Evolutionary conservation across 2,797 vertebrate species (phyloP), one percentile per base, ranked within the genome.

Genomic region (Mycteria americana): DNA sequence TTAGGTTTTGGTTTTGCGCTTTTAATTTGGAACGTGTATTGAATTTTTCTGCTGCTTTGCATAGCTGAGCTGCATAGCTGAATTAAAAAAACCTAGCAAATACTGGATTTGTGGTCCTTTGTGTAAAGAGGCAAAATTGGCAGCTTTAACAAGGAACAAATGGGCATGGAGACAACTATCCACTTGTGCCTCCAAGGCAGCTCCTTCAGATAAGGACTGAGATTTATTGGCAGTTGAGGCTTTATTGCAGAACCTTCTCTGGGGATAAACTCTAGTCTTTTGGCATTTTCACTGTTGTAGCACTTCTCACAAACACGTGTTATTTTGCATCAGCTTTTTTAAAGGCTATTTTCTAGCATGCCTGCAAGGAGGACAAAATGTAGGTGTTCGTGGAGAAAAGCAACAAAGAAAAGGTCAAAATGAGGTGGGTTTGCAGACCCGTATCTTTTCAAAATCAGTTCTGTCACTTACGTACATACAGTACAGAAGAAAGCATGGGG

Each of bases 41-140:
- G 75, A 46, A 59, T 92, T 91, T 78, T 93, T 91, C 53, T 85
- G 76, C 82, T 92, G 79, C 79, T 84, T 95, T 91, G 27, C 87
- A 75, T 86, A 95, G 92, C 84, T 91, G 84, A 78, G 50, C 45
- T 86, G 41, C n/a, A 33, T 50, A 88, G 76, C 41, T 80, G 82
- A 83, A 74, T 78, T 92, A 41, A 43, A 64, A 63, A 43, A 53
- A 43, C 35, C 50, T 31, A 67, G n/a, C 35, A 85, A 91, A 83
- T 62, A 31, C 12, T 81, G 33, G 51, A 25, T 83, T 88, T 68
- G 56, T 78, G 57, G 50, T 72, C 56, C 41, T 83, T 57, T 81
- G 78, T 83, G 35, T 64, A 68, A 70, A 85, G 69, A 93, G 60
- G n/a, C 53, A 85, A 68, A 96, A 70, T 31, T 95, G 72, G 72